phyloP scores from a whole-genome alignment of 2,888 invertebrate genomes.

The Noctua fimbriata region DNA sequence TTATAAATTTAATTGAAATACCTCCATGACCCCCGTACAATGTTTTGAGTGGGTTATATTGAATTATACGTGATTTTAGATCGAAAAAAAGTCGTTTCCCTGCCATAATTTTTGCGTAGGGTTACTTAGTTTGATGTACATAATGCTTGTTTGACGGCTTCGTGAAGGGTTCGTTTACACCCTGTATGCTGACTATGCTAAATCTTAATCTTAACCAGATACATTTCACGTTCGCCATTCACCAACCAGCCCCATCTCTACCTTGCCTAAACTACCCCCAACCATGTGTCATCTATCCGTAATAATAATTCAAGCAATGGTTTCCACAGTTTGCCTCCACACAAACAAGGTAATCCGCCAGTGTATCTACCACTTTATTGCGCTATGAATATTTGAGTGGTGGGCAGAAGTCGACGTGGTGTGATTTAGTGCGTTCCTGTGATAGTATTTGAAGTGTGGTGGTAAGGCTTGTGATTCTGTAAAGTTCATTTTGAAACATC shows the following conservation, averaged over 20 bases:
- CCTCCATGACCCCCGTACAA: no score
- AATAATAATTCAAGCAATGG: conserved; percentile 61
- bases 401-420: conserved; percentile 64
- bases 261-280: conserved; percentile 12
- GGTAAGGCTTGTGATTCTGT: background rate
- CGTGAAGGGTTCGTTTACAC: no score
- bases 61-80: no score
- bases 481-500: background rate
- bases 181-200: background rate
- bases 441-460: conserved; percentile 40
- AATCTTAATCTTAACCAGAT: background rate
- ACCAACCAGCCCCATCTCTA: background rate
- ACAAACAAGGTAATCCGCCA: conserved; percentile 46
- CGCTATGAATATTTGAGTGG: conserved; percentile 75
- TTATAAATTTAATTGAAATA: no score
- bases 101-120: no score
- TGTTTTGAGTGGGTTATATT: no score
- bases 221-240: background rate
- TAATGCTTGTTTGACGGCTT: no score
- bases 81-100: no score
- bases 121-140: no score
- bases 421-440: conserved; percentile 69
- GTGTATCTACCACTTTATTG: conserved; percentile 59
- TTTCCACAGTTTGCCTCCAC: conserved; percentile 57
- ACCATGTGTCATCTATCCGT: conserved; percentile 60